A percentile compares a stretch with the other conserved stretches of the same genome.
Conservation (phyloP, 2,113 vertebrate genomes). For the Scolopax mira region DNA sequence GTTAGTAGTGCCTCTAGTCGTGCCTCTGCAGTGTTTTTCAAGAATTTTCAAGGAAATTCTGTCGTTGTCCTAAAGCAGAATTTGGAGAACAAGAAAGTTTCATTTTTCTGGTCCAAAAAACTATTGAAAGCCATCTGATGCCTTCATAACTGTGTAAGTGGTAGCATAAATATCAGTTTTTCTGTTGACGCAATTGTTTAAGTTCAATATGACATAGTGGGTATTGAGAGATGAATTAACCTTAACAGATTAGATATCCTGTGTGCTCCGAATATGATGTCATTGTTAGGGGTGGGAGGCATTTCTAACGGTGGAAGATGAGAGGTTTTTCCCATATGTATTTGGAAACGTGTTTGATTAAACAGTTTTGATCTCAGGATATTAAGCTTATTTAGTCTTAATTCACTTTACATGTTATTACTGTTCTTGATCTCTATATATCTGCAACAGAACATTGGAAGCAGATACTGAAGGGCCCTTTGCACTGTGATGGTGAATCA, state of each 20-base stretch:
- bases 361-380: not conserved
- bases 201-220: not conserved
- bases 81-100: not conserved
- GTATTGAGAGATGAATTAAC: not conserved
- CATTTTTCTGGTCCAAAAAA: not conserved
- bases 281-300: not conserved
- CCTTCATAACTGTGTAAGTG: not conserved
- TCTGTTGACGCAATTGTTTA: not conserved
- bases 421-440: not conserved
- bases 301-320: not conserved
- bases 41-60: not conserved
- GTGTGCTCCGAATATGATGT: rapidly evolving
- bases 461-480: not conserved
- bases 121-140: not conserved
- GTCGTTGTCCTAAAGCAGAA: not conserved
- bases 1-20: not conserved
- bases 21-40: not conserved
- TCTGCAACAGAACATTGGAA: not conserved
- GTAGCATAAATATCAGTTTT: not conserved
- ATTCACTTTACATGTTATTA: not conserved
- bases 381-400: not conserved
- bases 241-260: not conserved
- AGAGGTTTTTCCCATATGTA: rapidly evolving
- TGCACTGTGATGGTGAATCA: not conserved
- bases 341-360: not conserved